phyloP scores from a whole-genome alignment of 2,113 vertebrate species.

The Xiphophorus couchianus region DNA sequence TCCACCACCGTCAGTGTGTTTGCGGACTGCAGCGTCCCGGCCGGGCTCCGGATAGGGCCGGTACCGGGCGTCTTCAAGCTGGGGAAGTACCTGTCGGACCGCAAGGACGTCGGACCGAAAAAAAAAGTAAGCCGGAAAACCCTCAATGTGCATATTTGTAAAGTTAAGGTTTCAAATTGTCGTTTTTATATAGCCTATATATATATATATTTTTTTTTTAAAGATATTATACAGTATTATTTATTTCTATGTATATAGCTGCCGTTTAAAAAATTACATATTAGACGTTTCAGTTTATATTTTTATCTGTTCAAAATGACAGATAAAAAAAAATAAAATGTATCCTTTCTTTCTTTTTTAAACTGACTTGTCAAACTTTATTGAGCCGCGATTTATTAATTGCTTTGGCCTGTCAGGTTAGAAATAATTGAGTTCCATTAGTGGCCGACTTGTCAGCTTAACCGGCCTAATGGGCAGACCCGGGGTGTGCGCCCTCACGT shows the following conservation, averaged over 20 bases:
- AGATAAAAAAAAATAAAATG: no score
- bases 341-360: background rate
- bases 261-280: no score
- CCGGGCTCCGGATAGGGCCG: conserved; percentile 92
- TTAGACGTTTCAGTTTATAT: no score
- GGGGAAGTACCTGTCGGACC: conserved; percentile 96
- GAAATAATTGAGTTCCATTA: conserved; percentile 81
- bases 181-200: no score
- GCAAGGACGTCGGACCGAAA: conserved; percentile 92
- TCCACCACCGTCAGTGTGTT: conserved; percentile 87
- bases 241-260: no score
- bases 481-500: conserved; percentile 56
- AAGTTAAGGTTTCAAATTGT: no score
- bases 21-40: conserved; percentile 94
- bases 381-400: conserved; percentile 68
- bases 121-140: conserved; percentile 87
- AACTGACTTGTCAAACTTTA: conserved; percentile 69
- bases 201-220: no score
- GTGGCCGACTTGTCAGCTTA: conserved; percentile 78
- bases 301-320: no score
- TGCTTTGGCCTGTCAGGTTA: conserved; percentile 76
- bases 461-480: conserved; percentile 77
- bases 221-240: no score
- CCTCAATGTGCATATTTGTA: background rate
- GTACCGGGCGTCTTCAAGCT: conserved; percentile 93